Conservation (phyloP, 2,113 vertebrate genomes). For the Microcebus lehilahytsara region DNA sequence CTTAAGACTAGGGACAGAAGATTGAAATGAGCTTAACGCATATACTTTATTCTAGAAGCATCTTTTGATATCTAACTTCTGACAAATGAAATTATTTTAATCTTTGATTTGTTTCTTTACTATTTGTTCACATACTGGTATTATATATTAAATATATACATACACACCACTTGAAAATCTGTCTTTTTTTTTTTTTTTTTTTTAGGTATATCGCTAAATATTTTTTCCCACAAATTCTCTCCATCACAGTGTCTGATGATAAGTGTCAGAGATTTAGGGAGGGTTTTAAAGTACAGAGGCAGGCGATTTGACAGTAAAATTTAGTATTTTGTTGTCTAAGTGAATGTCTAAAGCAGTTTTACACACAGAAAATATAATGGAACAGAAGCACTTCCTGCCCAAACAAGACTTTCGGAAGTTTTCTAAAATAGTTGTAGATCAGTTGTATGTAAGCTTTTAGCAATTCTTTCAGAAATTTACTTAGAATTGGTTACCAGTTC, state of each 20-base stretch:
- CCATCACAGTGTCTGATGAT: not conserved
- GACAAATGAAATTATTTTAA: not conserved
- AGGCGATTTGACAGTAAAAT: not conserved
- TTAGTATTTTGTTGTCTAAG: conserved; percentile 32
- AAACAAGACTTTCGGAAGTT: not conserved
- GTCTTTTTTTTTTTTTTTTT: no score
- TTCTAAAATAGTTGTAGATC: not conserved
- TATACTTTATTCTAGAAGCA: not conserved
- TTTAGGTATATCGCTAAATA: conserved; percentile 4
- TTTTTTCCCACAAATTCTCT: not conserved
- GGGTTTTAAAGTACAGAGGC: not conserved
- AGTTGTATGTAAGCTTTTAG: not conserved
- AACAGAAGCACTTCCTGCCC: not conserved
- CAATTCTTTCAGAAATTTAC: not conserved
- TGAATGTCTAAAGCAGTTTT: not conserved
- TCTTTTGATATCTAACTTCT: not conserved
- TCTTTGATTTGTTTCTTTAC: not conserved
- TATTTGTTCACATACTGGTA: not conserved
- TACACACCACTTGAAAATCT: not conserved
- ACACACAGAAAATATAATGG: not conserved
- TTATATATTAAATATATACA: not conserved
- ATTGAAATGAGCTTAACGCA: not conserved
- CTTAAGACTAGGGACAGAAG: not conserved
- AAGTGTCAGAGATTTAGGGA: not conserved
- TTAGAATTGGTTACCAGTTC: not conserved